Base-by-base conservation (phyloP, 1,140 invertebrate species). In the Drosophila simulans region DNA sequence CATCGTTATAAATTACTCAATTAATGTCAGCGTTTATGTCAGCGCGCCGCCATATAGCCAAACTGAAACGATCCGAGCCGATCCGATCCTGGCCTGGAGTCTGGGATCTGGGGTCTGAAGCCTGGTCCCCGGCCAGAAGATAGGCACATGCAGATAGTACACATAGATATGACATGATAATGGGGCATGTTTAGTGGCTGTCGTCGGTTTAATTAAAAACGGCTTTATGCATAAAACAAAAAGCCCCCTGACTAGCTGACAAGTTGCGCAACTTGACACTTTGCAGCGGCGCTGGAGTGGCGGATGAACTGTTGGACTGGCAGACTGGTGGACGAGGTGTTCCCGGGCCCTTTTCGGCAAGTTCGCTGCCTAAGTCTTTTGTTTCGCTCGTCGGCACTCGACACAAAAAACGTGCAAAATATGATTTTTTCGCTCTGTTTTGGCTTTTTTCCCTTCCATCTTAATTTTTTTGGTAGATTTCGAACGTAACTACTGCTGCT, bases 1-100 rank as follows among this genome's bases (percentile, higher is more conserved):
- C 86, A 85, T 85, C 86, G 86, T 90, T 90, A 91, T 91, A 91
- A 91, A 91, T 91, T 91, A 91, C 88, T 91, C 88, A 91, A 91
- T 91, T 91, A 91, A 91, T 91, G 88, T 91, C 89, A 91, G 80
- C 80, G 80, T 91, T 81, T 91, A 91, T 91, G 88, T 91, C 83
- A 84, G 88, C 70, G 77, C 60, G 40, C 54, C 58, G 52, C 64
- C 60, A 60, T 51, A 60, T 51, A 62, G 49, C 55, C 8, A 27
- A 34, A 11, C 59, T 34, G 58, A 62, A 34, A 46, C 43, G 20
- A 35, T 17, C 15, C 52, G 34, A 34, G n/a, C 39, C 34, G 34
- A n/a, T 40, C 37, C 53, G 48, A 55, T 74, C 72, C 58, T 73
- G 42, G 46, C 39, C 35, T 4, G 20, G 25, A 42, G 43, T 42